These are phyloP conservation scores for Porites divaricata DNA, from an alignment of 92 coral and sea anemone species.

Conservation along the genomic window DNA sequence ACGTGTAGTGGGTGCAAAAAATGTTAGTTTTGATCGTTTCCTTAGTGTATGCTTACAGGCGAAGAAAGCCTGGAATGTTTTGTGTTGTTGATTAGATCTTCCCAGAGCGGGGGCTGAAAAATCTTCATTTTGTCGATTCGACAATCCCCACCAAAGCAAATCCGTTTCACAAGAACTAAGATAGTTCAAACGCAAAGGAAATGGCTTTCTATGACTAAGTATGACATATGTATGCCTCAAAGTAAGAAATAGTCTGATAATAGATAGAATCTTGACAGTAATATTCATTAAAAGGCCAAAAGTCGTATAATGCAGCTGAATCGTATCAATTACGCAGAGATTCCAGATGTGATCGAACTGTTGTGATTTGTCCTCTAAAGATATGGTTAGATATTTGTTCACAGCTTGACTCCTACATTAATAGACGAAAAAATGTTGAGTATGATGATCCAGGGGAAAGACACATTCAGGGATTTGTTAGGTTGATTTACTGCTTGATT, in stretches of 20 bases:
- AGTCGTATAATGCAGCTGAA: background rate
- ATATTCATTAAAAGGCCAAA: constrained; percentile 15
- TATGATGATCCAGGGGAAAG: background rate
- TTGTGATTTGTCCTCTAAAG: constrained; percentile 10
- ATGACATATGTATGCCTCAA: background rate
- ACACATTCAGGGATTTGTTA: background rate
- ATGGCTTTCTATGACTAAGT: constrained; percentile 18
- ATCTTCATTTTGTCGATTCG: background rate
- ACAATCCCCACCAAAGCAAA: background rate
- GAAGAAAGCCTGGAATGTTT: constrained; percentile 35
- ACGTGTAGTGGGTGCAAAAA: background rate
- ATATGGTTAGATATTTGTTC: background rate
- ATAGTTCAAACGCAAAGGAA: background rate
- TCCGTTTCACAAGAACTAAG: constrained; percentile 12
- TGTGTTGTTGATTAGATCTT: background rate
- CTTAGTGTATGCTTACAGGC: constrained; percentile 12
- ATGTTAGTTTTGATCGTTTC: background rate
- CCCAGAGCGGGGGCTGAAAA: background rate
- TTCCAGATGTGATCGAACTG: constrained; percentile 10
- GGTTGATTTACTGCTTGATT: background rate
- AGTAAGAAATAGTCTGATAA: constrained; percentile 5
- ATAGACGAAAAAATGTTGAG: background rate
- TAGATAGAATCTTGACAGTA: constrained; percentile 11
- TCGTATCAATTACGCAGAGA: constrained; percentile 16
- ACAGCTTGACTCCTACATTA: background rate